Percentiles rank a stretch among this genome's conserved stretches.
phyloP scores from a whole-genome alignment of 2,888 invertebrate species.

The Latrodectus hesperus region DNA sequence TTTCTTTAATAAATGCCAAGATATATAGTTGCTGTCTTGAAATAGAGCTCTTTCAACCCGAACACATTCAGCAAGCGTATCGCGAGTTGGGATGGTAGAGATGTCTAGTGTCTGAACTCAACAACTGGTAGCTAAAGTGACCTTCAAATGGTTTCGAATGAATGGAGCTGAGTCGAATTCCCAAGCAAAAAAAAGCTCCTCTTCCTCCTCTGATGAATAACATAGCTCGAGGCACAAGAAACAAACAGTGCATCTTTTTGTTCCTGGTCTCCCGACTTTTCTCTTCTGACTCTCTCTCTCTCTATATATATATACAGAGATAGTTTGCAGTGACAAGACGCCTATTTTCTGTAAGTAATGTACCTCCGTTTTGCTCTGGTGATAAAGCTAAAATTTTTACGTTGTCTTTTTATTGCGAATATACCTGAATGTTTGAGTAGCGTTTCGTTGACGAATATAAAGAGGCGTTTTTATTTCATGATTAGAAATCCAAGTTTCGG shows the following conservation, averaged over 20 bases:
- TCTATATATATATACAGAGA: neutral
- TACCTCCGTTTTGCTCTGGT: neutral
- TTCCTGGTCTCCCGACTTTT: neutral
- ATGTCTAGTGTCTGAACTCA: constrained; percentile 6
- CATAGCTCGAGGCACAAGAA: constrained; percentile 15
- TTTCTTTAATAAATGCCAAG: too few relatives aligned
- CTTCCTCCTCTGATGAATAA: constrained; percentile 13
- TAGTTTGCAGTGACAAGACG: neutral
- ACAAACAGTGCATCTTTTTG: constrained; percentile 44
- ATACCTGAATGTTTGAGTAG: too few relatives aligned
- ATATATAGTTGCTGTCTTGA: constrained; percentile 7
- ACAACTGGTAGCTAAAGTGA: constrained; percentile 53
- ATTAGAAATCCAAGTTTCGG: too few relatives aligned
- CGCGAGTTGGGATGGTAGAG: neutral
- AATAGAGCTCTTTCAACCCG: constrained; percentile 19
- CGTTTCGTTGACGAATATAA: too few relatives aligned
- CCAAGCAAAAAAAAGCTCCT: neutral
- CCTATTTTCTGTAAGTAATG: neutral
- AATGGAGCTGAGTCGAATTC: constrained; percentile 25
- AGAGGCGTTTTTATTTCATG: too few relatives aligned
- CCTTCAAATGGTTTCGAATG: constrained; percentile 52
- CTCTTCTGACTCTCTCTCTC: neutral
- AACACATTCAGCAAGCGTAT: neutral
- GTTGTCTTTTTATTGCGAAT: too few relatives aligned
- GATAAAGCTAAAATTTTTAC: neutral